Evolutionary conservation across 2,113 vertebrate genomes (phyloP), one percentile per base, ranked within the genome.

Genomic region (Chaenogobius annularis): DNA sequence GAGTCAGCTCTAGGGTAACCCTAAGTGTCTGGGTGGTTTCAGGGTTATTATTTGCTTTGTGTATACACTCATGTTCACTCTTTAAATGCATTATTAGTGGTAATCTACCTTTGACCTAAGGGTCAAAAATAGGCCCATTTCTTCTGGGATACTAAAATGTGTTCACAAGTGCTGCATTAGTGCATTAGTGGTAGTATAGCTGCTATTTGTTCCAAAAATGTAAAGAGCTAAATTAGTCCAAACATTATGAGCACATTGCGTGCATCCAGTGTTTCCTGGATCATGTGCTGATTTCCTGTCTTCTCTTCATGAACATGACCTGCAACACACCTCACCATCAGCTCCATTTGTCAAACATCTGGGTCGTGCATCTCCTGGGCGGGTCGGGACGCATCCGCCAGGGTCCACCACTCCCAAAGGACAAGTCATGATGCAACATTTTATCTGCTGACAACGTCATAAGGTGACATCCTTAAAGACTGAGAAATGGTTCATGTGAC

Each of bases 281-380:
- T 22, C 37, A 14, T 74, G 75, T 13, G 37, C 70, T 59, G 67
- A 73, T 68, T 85, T 88, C 82, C 79, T 75, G 61, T 72, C 69
- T 46, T n/a, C 68, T 74, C 43, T 61, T 70, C 77, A 88, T 78
- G 72, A 87, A 81, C 66, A 48, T 85, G 86, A 89, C 80, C 83
- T 75, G 69, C 54, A 52, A 80, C 85, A 80, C 85, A 79, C 78
- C 87, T 86, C 54, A 63, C 64, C 55, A 48, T 62, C 66, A 48
- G 55, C 74, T 83, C 68, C 71, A 84, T 85, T 89, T 70, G 71
- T 87, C 85, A 88, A 61, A 52, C 86, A 81, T 86, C 87, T 87
- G 86, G 69, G 77, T 83, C 83, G 59, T 86, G 31, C 83, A 88
- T 89, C 86, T 88, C 80, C 85, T 85, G 86, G 77, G 68, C 72